Evolutionary conservation across 2,113 vertebrate genomes (phyloP).

Genomic region (Erpornis zantholeuca): DNA sequence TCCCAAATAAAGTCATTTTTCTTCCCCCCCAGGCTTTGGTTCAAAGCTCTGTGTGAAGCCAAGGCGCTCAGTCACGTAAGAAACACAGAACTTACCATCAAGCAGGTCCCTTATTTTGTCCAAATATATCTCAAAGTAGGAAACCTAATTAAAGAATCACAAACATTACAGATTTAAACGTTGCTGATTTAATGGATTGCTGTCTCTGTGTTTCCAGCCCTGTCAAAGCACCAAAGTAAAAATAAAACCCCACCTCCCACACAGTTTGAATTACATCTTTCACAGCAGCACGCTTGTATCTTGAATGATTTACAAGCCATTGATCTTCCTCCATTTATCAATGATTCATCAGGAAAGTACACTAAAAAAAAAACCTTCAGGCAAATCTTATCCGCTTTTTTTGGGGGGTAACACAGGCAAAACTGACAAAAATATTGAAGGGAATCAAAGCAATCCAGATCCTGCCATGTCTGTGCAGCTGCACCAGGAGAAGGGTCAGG

Average conservation of each 20-base stretch:
- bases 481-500: neutral
- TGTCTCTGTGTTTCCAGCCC: neutral
- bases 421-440: neutral
- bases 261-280: neutral
- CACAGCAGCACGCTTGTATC: neutral
- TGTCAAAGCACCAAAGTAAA: neutral
- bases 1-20: neutral
- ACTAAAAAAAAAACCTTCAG: neutral
- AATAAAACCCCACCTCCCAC: neutral
- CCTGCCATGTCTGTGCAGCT: neutral
- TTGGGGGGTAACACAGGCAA: neutral
- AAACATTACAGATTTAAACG: neutral
- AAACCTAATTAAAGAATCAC: slow-evolving; percentile 79
- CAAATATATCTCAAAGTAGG: slow-evolving; percentile 98
- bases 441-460: neutral
- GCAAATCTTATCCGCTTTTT: neutral
- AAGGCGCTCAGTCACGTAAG: neutral
- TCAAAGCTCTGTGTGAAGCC: neutral
- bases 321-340: neutral
- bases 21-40: neutral
- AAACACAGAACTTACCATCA: slow-evolving; percentile 81
- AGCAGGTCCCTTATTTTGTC: slow-evolving; percentile 97
- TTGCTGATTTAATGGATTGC: neutral
- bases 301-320: neutral
- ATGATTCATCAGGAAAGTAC: neutral